phyloP scores from a whole-genome alignment of 2,888 invertebrate genomes.

The Cryptocheilus praepositus region DNA sequence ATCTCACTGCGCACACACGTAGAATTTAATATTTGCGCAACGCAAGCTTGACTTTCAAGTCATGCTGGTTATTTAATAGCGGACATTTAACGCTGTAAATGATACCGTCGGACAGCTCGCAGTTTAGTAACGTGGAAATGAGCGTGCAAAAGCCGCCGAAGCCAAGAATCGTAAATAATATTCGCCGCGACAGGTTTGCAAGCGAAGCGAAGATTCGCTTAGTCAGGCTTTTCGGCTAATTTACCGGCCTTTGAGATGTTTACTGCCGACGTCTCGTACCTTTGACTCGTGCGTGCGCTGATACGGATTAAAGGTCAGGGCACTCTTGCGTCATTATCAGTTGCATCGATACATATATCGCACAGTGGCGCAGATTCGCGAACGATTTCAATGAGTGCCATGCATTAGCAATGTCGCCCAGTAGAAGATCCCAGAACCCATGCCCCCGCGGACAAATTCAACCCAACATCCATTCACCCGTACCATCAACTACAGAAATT shows the following conservation, averaged over 20 bases:
- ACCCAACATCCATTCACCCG: no score
- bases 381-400: no score
- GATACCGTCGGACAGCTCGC: constrained; percentile 15
- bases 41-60: constrained; percentile 28
- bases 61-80: constrained; percentile 33
- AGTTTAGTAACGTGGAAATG: constrained; percentile 16
- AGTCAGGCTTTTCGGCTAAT: neutral
- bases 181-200: constrained; percentile 9
- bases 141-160: neutral
- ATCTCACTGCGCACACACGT: neutral
- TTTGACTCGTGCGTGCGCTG: no score
- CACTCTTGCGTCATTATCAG: neutral
- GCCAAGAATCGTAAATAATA: constrained; percentile 18
- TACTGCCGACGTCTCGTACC: neutral
- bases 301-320: constrained; percentile 5
- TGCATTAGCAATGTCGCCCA: no score
- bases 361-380: no score
- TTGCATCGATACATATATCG: no score
- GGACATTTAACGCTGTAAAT: constrained; percentile 32
- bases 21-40: constrained; percentile 29
- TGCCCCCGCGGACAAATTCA: no score
- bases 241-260: no score
- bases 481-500: no score
- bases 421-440: no score
- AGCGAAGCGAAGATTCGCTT: neutral